Conservation (phyloP, 2,888 invertebrate genomes). For the Graphium colonna region DNA sequence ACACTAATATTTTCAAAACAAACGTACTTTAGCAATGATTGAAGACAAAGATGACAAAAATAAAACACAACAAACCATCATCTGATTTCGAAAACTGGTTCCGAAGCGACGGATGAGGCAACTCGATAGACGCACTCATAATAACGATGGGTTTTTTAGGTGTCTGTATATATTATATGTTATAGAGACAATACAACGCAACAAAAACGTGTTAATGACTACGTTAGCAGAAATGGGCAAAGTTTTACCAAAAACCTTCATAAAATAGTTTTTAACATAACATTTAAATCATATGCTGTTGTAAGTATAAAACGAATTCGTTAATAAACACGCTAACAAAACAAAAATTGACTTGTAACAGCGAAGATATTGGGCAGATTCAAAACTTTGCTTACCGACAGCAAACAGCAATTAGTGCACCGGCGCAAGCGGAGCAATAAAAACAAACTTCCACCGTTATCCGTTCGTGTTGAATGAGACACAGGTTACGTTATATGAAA, state of each 20-base stretch:
- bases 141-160: conserved; percentile 58
- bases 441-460: conserved; percentile 22
- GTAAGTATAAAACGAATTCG: neutral
- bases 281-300: neutral
- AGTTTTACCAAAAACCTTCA: no score
- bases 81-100: conserved; percentile 66
- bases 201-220: conserved; percentile 38
- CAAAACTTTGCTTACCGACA: conserved; percentile 60
- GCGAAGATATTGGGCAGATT: conserved; percentile 26
- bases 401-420: conserved; percentile 64
- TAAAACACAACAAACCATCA: conserved; percentile 73
- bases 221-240: neutral
- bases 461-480: neutral
- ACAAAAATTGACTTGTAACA: conserved; percentile 2
- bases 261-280: neutral
- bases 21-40: neutral
- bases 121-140: conserved; percentile 51
- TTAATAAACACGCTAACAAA: neutral
- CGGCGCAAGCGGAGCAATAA: conserved; percentile 50
- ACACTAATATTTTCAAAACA: neutral
- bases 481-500: conserved; percentile 9
- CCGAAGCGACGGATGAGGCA: conserved; percentile 48
- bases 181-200: conserved; percentile 27
- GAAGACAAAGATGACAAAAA: conserved; percentile 26
- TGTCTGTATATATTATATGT: conserved; percentile 29